phyloP scores from a whole-genome alignment of 2,113 vertebrate species.

The Scalopus aquaticus region DNA sequence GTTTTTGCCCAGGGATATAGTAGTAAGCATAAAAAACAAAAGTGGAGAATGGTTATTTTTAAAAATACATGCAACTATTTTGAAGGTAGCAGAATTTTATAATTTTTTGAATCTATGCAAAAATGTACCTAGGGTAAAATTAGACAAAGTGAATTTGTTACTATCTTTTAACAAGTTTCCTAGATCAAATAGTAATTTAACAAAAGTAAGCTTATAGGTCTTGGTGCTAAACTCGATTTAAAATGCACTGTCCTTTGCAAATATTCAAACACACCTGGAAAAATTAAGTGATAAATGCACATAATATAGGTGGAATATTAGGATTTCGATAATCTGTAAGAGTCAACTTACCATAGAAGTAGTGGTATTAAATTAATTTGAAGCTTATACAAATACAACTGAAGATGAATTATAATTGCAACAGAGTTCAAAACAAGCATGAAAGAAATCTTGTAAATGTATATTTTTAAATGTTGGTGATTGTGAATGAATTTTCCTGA shows the following conservation, averaged over 20 bases:
- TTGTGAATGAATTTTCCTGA: slow-evolving; percentile 73
- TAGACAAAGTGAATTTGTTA: background rate
- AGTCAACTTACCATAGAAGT: background rate
- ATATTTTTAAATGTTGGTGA: slow-evolving; percentile 72
- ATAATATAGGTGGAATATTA: background rate
- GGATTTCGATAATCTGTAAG: background rate
- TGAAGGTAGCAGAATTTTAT: background rate
- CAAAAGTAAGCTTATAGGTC: background rate
- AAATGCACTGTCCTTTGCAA: slow-evolving; percentile 22
- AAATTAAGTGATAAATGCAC: background rate
- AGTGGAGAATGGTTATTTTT: background rate
- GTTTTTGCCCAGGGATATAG: background rate
- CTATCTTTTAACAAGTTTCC: slow-evolving; percentile 24
- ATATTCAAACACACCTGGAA: slow-evolving; percentile 20
- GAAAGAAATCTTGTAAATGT: slow-evolving; percentile 14
- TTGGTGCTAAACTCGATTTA: slow-evolving; percentile 12
- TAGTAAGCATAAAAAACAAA: slow-evolving; percentile 7
- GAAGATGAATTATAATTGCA: slow-evolving; percentile 8
- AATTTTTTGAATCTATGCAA: background rate
- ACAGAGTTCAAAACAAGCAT: background rate
- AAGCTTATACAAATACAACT: slow-evolving; percentile 50
- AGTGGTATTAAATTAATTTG: slow-evolving; percentile 39
- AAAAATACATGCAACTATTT: background rate
- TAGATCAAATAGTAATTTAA: slow-evolving; percentile 29
- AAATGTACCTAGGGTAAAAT: slow-evolving; percentile 41